phyloP scores from a whole-genome alignment of 2,888 invertebrate genomes.

The Dolomedes plantarius region DNA sequence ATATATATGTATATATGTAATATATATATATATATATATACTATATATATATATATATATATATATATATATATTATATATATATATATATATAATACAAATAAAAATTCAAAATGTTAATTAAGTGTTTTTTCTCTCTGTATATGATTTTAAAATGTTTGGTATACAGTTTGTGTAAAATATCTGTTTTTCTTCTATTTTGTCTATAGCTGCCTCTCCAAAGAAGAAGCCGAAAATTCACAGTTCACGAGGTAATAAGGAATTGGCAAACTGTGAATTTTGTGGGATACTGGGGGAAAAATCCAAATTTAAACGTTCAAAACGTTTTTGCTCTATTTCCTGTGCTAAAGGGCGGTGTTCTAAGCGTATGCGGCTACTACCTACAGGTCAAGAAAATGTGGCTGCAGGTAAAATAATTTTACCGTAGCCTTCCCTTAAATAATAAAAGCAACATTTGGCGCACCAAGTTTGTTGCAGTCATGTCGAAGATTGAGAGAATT shows the following conservation, averaged over 20 bases:
- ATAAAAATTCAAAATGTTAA: too few species aligned
- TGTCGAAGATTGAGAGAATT: background rate
- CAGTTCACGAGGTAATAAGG: conserved; percentile 61
- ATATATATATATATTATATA: background rate
- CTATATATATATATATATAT: background rate
- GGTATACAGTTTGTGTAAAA: background rate
- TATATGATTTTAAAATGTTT: too few species aligned
- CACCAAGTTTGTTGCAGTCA: background rate
- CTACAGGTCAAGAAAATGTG: conserved; percentile 67
- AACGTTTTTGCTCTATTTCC: conserved; percentile 85
- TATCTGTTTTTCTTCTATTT: conserved; percentile 14
- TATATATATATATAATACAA: too few species aligned
- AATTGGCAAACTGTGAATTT: conserved; percentile 81
- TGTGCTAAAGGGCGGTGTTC: conserved; percentile 82
- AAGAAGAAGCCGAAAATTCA: conserved; percentile 71
- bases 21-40: too few species aligned
- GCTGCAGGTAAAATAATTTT: conserved; percentile 63
- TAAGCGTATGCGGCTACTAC: conserved; percentile 76
- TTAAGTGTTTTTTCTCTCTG: background rate
- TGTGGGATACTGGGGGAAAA: conserved; percentile 84
- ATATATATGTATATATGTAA: too few species aligned
- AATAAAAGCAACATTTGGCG: background rate
- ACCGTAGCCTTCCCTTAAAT: conserved; percentile 3
- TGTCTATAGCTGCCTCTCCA: conserved; percentile 50
- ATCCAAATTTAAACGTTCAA: conserved; percentile 84